A percentile compares a stretch with the other conserved stretches of the same genome.
phyloP scores from a whole-genome alignment of 2,888 invertebrate genomes.

The Cephalotes varians region DNA sequence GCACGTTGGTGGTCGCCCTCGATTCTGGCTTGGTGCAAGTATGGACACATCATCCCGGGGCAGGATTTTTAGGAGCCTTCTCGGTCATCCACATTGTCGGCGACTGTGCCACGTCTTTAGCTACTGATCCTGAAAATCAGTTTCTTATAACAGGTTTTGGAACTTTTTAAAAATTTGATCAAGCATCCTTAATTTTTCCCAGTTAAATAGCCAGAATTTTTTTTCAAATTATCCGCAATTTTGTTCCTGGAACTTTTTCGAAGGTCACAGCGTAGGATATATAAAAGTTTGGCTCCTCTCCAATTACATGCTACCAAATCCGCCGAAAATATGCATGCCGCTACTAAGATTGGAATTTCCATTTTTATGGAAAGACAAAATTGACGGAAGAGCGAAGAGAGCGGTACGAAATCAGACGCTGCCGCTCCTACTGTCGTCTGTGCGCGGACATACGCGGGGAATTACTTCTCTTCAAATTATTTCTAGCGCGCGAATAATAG shows the following conservation, averaged over 20 bases:
- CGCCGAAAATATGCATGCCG: conserved; percentile 88
- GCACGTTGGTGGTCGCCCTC: conserved; percentile 90
- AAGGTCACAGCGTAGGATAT: conserved; percentile 90
- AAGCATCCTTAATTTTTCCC: neutral
- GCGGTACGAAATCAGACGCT: conserved; percentile 88
- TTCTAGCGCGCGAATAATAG: conserved; percentile 89
- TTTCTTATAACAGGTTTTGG: conserved; percentile 90
- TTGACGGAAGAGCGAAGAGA: conserved; percentile 90
- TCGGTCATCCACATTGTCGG: conserved; percentile 90
- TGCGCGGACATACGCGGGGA: conserved; percentile 90
- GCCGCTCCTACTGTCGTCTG: conserved; percentile 90
- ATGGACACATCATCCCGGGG: conserved; percentile 93
- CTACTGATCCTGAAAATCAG: conserved; percentile 90
- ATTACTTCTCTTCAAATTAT: conserved; percentile 90
- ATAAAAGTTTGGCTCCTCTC: conserved; percentile 93
- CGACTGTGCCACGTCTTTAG: conserved; percentile 90
- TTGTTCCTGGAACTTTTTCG: neutral
- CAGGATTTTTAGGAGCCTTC: conserved; percentile 91
- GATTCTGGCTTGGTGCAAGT: conserved; percentile 92
- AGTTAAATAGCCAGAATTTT: neutral
- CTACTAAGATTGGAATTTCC: conserved; percentile 90
- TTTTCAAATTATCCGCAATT: neutral
- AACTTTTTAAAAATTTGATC: neutral
- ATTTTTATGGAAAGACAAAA: conserved; percentile 90
- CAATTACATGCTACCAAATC: conserved; percentile 88